Conservation (phyloP, 2,888 invertebrate species). For the Plagiodera versicolora region DNA sequence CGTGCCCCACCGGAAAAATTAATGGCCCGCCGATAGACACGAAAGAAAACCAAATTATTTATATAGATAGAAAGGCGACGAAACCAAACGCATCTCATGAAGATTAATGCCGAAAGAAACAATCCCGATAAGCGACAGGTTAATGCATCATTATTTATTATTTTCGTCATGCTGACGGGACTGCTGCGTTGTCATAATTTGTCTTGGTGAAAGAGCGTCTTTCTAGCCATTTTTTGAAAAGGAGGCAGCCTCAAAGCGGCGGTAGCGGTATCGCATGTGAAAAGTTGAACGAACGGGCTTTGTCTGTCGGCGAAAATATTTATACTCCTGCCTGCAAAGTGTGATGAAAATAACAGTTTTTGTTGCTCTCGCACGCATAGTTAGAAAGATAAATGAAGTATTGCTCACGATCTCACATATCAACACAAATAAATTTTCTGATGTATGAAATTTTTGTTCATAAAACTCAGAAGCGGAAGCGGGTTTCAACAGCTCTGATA, state of each 20-base stretch:
- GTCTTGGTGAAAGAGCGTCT: slow-evolving; percentile 22
- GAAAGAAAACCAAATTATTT: slow-evolving; percentile 36
- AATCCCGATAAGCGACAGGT: slow-evolving; percentile 43
- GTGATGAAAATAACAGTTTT: background rate
- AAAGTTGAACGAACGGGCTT: background rate
- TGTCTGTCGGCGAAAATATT: background rate
- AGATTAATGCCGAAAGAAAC: slow-evolving; percentile 48
- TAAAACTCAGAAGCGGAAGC: too few species aligned
- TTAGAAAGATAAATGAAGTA: background rate
- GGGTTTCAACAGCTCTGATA: too few species aligned
- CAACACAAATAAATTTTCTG: too few species aligned
- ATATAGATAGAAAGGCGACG: slow-evolving; percentile 33
- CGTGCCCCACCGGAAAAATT: slow-evolving; percentile 18
- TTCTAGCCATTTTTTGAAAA: slow-evolving; percentile 17
- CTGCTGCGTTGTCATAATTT: slow-evolving; percentile 22
- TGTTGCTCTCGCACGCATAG: background rate
- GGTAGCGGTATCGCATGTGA: background rate
- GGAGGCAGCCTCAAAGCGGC: background rate
- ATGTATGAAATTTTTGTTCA: too few species aligned
- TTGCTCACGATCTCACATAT: background rate
- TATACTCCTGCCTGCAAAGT: background rate
- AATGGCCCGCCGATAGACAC: slow-evolving; percentile 26
- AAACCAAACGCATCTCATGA: slow-evolving; percentile 35
- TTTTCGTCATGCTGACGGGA: slow-evolving; percentile 36
- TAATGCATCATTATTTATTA: slow-evolving; percentile 48